Evolutionary conservation across 1,140 invertebrate species (phyloP).

Genomic region (Drosophila ercepeae): DNA sequence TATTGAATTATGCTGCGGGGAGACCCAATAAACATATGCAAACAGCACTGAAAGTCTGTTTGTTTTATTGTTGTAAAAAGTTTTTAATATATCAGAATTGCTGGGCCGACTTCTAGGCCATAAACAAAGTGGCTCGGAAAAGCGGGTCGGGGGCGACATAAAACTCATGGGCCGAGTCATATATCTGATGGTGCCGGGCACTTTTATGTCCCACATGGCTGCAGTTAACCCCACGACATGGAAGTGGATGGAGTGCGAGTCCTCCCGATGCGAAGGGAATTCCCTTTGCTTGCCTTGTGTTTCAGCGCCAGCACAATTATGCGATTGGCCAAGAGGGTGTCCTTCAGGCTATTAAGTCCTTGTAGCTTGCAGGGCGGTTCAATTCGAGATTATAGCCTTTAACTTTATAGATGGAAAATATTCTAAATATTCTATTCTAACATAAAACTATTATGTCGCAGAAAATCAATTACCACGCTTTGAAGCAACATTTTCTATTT

Average conservation of each 20-base stretch:
- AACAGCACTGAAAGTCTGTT: constrained; percentile 30
- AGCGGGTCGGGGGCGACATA: constrained; percentile 16
- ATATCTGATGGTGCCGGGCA: constrained; percentile 44
- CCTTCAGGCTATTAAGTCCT: background rate
- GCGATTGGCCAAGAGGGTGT: constrained; percentile 25
- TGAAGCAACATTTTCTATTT: background rate
- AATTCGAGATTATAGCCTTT: background rate
- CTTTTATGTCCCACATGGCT: constrained; percentile 59
- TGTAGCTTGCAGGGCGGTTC: background rate
- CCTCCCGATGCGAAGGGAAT: constrained; percentile 1
- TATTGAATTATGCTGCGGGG: constrained; percentile 41
- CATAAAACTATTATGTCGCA: background rate
- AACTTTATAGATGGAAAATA: background rate
- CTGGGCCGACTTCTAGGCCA: constrained; percentile 7
- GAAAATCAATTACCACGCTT: background rate
- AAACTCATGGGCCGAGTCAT: constrained; percentile 37
- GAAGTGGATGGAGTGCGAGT: constrained; percentile 6
- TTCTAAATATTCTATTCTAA: background rate
- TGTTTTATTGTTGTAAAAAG: constrained; percentile 43
- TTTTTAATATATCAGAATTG: constrained; percentile 51
- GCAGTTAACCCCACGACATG: constrained; percentile 35
- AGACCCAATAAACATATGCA: constrained; percentile 64
- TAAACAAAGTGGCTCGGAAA: constrained; percentile 38
- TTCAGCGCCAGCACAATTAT: constrained; percentile 6
- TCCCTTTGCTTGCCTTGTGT: constrained; percentile 1